Conservation (phyloP, 2,113 vertebrate species). For the Pollachius pollachius region DNA sequence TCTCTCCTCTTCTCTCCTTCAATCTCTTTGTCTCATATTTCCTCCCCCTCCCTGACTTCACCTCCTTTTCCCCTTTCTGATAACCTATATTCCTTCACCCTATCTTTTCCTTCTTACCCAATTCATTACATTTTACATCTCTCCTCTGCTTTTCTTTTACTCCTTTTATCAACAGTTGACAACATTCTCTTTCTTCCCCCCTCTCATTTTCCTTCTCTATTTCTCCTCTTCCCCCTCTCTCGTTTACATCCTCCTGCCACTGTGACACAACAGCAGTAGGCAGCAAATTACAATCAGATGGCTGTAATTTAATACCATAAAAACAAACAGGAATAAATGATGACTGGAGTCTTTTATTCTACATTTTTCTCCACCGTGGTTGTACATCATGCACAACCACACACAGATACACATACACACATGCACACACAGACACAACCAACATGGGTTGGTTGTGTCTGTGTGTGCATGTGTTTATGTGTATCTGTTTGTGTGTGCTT, state of each 20-base stretch:
- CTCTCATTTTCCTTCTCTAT: constrained; percentile 12
- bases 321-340: constrained; percentile 81
- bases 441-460: constrained; percentile 2
- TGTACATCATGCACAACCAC: background rate
- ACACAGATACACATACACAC: no score
- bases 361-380: constrained; percentile 55
- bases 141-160: no score
- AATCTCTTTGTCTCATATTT: constrained; percentile 5
- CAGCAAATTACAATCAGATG: constrained; percentile 97
- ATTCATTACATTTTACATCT: no score
- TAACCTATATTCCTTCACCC: background rate
- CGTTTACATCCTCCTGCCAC: constrained; percentile 13
- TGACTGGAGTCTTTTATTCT: constrained; percentile 75
- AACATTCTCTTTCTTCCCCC: background rate
- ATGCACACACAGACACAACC: no score
- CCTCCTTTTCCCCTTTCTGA: background rate
- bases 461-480: constrained; percentile 39
- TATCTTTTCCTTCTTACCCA: background rate
- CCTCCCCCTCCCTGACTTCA: background rate
- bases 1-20: background rate
- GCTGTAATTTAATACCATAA: constrained; percentile 94
- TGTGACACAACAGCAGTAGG: constrained; percentile 7
- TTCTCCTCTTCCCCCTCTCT: background rate
- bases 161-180: no score
- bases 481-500: background rate